Evolutionary conservation across 2,888 invertebrate species (phyloP).

Genomic region (Andrena flavipes): DNA sequence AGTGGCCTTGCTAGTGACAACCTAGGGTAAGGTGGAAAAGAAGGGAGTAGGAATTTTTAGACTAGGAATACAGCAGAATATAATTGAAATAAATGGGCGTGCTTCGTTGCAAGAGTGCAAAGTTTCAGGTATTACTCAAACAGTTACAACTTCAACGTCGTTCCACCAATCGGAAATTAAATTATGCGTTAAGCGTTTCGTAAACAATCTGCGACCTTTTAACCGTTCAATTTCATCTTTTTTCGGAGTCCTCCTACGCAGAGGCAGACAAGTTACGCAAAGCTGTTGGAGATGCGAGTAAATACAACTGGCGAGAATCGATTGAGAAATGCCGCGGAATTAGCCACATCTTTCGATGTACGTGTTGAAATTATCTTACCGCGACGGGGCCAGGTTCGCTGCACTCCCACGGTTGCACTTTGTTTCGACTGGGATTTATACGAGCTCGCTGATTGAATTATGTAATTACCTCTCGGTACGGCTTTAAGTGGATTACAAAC

Average conservation of each 20-base stretch:
- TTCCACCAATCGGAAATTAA: neutral
- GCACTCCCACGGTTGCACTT: slow-evolving; percentile 58
- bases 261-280: slow-evolving; percentile 30
- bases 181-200: slow-evolving; percentile 18
- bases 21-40: no score
- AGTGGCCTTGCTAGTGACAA: no score
- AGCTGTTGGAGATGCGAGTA: slow-evolving; percentile 3
- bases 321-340: slow-evolving; percentile 48
- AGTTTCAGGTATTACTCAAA: no score
- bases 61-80: no score
- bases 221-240: slow-evolving; percentile 1
- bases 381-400: slow-evolving; percentile 28
- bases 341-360: slow-evolving; percentile 51
- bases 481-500: slow-evolving; percentile 41
- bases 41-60: no score
- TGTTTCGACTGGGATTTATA: slow-evolving; percentile 50
- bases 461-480: slow-evolving; percentile 50
- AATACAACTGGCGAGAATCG: slow-evolving; percentile 10
- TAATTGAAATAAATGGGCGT: no score
- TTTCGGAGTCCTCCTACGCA: slow-evolving; percentile 2
- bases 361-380: slow-evolving; percentile 52
- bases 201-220: slow-evolving; percentile 21
- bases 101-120: no score
- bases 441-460: slow-evolving; percentile 59
- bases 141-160: neutral